A percentile compares a stretch with the other conserved stretches of the same genome.
phyloP scores from a whole-genome alignment of 2,888 invertebrate genomes.

The Agonopterix subpropinquella region DNA sequence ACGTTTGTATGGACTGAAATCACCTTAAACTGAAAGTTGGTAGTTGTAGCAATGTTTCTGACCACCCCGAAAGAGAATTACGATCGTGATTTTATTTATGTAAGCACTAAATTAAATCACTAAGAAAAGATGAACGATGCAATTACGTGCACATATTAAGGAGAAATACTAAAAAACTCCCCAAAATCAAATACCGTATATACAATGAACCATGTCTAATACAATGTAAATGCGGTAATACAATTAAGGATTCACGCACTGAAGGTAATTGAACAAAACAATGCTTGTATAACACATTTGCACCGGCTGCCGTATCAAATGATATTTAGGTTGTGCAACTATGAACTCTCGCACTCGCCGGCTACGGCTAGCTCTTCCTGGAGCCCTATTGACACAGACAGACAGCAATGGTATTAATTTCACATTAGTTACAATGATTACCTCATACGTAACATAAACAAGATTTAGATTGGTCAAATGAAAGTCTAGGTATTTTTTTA shows the following conservation, averaged over 20 bases:
- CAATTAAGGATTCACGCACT: neutral
- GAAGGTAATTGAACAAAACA: neutral
- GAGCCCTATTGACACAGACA: conserved; percentile 15
- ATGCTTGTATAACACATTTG: conserved; percentile 3
- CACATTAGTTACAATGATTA: conserved; percentile 7
- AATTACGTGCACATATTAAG: too few relatives aligned
- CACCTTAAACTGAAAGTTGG: too few relatives aligned
- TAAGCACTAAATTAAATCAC: too few relatives aligned
- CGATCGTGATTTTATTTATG: too few relatives aligned
- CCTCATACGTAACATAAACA: conserved; percentile 6
- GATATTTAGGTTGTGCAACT: conserved; percentile 35
- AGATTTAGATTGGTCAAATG: conserved; percentile 1
- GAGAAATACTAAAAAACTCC: too few relatives aligned
- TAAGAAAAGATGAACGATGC: too few relatives aligned
- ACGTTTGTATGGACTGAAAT: too few relatives aligned
- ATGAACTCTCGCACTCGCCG: conserved; percentile 41
- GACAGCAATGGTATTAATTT: conserved; percentile 13
- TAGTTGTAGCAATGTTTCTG: too few relatives aligned
- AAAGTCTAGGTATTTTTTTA: neutral
- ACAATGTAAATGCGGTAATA: neutral
- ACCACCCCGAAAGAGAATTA: too few relatives aligned
- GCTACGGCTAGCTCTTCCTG: conserved; percentile 24
- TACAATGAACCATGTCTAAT: too few relatives aligned
- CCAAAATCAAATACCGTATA: too few relatives aligned
- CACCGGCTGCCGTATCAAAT: conserved; percentile 37